Percentiles rank a stretch among this genome's conserved stretches.
phyloP scores from a whole-genome alignment of 2,888 invertebrate genomes.

The Diogma glabrata region DNA sequence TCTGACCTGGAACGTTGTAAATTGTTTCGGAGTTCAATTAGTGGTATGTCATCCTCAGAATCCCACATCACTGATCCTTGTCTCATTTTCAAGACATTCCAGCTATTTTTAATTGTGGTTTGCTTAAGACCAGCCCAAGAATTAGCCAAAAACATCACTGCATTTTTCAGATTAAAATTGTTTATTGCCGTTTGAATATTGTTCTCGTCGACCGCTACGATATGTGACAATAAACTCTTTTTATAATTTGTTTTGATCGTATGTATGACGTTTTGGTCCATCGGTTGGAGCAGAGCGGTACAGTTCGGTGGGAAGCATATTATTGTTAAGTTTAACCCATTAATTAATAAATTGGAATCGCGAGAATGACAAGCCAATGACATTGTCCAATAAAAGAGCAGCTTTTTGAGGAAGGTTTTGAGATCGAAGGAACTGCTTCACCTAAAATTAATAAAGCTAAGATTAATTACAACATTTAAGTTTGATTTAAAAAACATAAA shows the following conservation, averaged over 20 bases:
- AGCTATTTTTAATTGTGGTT: too few species aligned
- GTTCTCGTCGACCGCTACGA: background rate
- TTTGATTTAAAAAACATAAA: too few species aligned
- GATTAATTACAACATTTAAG: background rate
- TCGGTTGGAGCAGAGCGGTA: slow-evolving; percentile 17
- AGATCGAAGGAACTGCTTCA: slow-evolving; percentile 12
- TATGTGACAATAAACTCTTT: background rate
- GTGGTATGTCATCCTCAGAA: background rate
- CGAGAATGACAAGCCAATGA: slow-evolving; percentile 14
- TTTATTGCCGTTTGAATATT: background rate
- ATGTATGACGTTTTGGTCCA: slow-evolving; percentile 17
- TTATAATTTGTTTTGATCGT: slow-evolving; percentile 13
- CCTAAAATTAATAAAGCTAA: background rate
- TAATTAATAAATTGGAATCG: slow-evolving; percentile 3
- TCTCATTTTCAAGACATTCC: too few species aligned
- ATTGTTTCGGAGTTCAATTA: background rate
- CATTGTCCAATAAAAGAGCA: slow-evolving; percentile 16
- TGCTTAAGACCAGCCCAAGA: too few species aligned
- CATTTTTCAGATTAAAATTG: background rate
- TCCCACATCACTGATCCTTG: too few species aligned
- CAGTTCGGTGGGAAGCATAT: slow-evolving; percentile 17
- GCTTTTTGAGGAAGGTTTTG: slow-evolving; percentile 16
- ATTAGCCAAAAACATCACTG: background rate
- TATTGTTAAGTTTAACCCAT: slow-evolving; percentile 13
- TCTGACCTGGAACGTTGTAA: background rate